A percentile compares a stretch with the other conserved stretches of the same genome.
These are phyloP conservation scores for Sebastes umbrosus DNA, from an alignment of 2,797 vertebrate species.

Conservation along the genomic window DNA sequence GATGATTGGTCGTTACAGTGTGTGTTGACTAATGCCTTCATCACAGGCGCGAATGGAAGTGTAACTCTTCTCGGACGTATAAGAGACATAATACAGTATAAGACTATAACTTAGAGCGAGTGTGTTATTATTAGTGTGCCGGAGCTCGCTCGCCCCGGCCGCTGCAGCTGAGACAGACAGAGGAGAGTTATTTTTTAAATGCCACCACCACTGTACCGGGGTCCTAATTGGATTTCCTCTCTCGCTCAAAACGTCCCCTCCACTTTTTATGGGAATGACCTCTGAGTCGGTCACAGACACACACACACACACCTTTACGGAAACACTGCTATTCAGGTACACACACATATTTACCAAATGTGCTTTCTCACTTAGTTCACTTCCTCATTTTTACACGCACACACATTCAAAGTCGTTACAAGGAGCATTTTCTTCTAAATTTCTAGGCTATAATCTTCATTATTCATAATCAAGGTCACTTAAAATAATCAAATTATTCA, in stretches of 20 bases:
- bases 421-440: background rate
- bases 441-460: background rate
- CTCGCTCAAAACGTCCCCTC: slow-evolving; percentile 53
- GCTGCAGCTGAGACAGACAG: slow-evolving; percentile 32
- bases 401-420: background rate
- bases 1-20: slow-evolving; percentile 68
- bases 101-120: slow-evolving; percentile 72
- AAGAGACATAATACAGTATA: slow-evolving; percentile 68
- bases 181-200: slow-evolving; percentile 77
- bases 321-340: background rate
- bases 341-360: background rate
- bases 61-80: slow-evolving; percentile 63
- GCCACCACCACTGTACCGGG: slow-evolving; percentile 56
- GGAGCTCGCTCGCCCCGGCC: slow-evolving; percentile 1
- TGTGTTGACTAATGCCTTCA: slow-evolving; percentile 71
- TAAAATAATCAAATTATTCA: background rate
- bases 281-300: slow-evolving; percentile 48
- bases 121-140: slow-evolving; percentile 63
- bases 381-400: background rate
- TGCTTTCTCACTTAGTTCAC: background rate
- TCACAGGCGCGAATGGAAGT: slow-evolving; percentile 61
- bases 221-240: slow-evolving; percentile 77
- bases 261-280: slow-evolving; percentile 73
- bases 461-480: background rate
- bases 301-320: background rate